Base-by-base conservation (phyloP, 1,140 invertebrate genomes). In the Brachionus paranguensis region DNA sequence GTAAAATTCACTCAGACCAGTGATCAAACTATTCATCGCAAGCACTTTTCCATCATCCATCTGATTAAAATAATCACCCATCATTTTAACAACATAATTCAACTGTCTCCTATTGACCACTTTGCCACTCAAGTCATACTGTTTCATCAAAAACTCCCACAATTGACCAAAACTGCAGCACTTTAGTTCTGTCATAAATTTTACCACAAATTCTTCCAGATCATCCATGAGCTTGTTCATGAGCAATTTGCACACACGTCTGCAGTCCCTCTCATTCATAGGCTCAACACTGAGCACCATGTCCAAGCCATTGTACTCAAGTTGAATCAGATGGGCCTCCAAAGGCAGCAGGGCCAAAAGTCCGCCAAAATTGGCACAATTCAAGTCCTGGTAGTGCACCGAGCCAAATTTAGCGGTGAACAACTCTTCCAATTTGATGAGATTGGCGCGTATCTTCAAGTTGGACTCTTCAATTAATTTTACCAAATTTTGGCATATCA, bases 1-100 rank as follows among this genome's bases (percentile, higher is more conserved):
- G 60, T 81, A 81, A 41, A 60, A 68, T 24, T 81, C 78, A 33
- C 78, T 81, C 11, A 81, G 53, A 27, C 78, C 78, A 24, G 20
- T 72, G 12, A 72, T 72, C 37, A 72, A 14, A 41, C 33, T 72
- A 3, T 43, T 72, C 33, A 81, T 24, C 3, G 3, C 41, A 1
- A 60, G 27, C n/a, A 29, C 10, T 37, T 47, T 24, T n/a, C 20
- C 60, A 11, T 60, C 50, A n/a, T 81, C 29, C 6, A 43, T 60
- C 7, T 37, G 53, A 17, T 24, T 81, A 76, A 81, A 81, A 47
- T 81, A 81, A 11, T 81, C 78, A 8, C 53, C 24, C n/a, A 81
- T n/a, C 12, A 17, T 33, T 17, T 64, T 60, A 11, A 68, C 8
- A 24, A 68, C 60, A 24, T 64, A 47, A 7, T 10, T 64, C 12